phyloP scores from a whole-genome alignment of 2,797 vertebrate genomes.

The Enteromius anoplus region DNA sequence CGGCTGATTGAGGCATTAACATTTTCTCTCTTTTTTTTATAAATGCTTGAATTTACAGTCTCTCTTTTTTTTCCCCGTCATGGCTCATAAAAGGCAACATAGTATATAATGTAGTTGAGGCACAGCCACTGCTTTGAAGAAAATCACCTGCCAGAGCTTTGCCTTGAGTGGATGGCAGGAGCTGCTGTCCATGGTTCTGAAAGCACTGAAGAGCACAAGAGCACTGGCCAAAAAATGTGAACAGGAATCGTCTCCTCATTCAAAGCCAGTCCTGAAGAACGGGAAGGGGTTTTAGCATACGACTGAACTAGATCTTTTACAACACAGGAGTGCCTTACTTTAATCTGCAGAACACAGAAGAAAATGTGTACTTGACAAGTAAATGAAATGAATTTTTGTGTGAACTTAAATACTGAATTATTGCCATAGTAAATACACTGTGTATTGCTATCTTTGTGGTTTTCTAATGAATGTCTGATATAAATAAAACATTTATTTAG shows the following conservation, averaged over 20 bases:
- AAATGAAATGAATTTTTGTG: not conserved
- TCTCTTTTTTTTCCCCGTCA: not conserved
- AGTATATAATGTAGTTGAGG: not conserved
- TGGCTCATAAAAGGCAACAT: not conserved
- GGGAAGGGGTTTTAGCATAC: not conserved
- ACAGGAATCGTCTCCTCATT: not conserved
- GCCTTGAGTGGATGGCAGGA: not conserved
- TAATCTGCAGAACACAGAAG: too few species aligned
- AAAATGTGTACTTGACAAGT: too few species aligned
- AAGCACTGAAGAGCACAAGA: not conserved
- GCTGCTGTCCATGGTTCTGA: constrained; percentile 36
- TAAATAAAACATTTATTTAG: not conserved
- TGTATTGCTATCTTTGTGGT: too few species aligned
- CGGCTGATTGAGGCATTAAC: not conserved
- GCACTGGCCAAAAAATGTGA: not conserved
- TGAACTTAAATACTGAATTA: not conserved
- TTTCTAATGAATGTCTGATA: not conserved
- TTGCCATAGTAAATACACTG: not conserved
- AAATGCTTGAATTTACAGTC: not conserved
- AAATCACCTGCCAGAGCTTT: not conserved
- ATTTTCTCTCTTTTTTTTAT: not conserved
- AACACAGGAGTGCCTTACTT: not conserved
- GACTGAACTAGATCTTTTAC: not conserved
- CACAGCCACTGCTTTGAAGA: constrained; percentile 1
- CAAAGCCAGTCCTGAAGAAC: not conserved